These are phyloP conservation scores for Octomys mimax DNA, from an alignment of 2,797 vertebrate genomes.

Conservation along the genomic window DNA sequence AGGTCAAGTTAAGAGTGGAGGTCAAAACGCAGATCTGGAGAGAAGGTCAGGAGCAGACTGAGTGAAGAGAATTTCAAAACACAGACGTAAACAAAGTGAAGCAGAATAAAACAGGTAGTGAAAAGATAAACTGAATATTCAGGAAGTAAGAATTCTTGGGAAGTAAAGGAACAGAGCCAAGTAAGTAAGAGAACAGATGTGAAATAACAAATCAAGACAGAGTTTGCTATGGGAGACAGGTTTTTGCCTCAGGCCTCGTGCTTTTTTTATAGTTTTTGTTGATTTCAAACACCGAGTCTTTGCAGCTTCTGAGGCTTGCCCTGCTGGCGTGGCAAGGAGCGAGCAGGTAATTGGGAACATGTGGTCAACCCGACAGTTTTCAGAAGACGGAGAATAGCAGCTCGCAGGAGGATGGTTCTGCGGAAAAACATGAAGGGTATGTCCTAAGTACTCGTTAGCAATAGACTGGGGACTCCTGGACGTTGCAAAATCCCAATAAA, in stretches of 20 bases:
- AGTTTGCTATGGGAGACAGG: not conserved
- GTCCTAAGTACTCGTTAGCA: not conserved
- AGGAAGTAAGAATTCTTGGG: constrained; percentile 4
- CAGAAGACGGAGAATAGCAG: not conserved
- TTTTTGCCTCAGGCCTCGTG: constrained; percentile 42
- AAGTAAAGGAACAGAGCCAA: not conserved
- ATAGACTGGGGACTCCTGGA: not conserved
- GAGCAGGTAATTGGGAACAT: not conserved
- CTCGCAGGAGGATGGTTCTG: not conserved
- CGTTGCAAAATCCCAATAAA: not conserved
- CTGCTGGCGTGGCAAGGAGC: not conserved
- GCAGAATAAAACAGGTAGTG: not conserved
- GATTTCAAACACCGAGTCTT: constrained; percentile 19
- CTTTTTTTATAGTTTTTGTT: constrained; percentile 50
- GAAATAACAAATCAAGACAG: not conserved
- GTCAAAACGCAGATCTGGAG: not conserved
- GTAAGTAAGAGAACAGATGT: not conserved
- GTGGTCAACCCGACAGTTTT: not conserved
- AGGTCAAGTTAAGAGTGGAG: not conserved
- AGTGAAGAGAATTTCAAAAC: not conserved
- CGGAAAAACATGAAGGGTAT: not conserved
- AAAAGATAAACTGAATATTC: constrained; percentile 25
- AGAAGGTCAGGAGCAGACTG: not conserved
- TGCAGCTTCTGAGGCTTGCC: not conserved
- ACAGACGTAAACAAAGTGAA: not conserved